Evolutionary conservation across 2,797 vertebrate species (phyloP).

Genomic region (Chaunax sp.): DNA sequence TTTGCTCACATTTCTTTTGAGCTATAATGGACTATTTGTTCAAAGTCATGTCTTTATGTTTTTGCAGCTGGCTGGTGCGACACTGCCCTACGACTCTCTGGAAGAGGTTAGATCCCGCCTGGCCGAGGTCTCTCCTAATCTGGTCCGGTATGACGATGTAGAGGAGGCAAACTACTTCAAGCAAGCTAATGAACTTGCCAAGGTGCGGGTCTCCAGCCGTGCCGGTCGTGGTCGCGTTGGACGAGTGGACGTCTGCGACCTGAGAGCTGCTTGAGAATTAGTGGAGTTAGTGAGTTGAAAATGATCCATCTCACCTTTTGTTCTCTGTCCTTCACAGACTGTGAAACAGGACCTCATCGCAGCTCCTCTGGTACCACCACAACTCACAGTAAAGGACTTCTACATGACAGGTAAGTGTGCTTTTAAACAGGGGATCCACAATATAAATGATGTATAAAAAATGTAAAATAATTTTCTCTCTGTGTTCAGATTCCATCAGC

Average conservation of each 20-base stretch:
- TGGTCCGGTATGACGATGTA: conserved; percentile 93
- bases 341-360: conserved; percentile 90
- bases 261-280: too few species aligned
- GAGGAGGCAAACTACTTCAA: conserved; percentile 97
- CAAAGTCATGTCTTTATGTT: accelerated
- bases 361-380: conserved; percentile 92
- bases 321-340: conserved; percentile 75
- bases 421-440: too few species aligned
- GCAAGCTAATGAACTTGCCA: conserved; percentile 91
- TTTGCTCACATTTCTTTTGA: background rate
- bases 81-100: conserved; percentile 91
- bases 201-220: conserved; percentile 85
- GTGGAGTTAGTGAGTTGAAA: too few species aligned
- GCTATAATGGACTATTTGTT: background rate
- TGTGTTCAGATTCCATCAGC: conserved; percentile 91
- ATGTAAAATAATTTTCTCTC: background rate
- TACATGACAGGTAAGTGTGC: conserved; percentile 92
- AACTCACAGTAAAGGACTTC: conserved; percentile 95
- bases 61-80: conserved; percentile 88
- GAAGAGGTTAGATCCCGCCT: conserved; percentile 90
- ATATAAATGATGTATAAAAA: background rate
- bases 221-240: too few species aligned
- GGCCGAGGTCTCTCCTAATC: conserved; percentile 93
- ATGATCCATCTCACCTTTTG: too few species aligned
- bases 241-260: too few species aligned